Base-by-base conservation (phyloP, 1,140 invertebrate species). In the Solenopsis invicta region DNA sequence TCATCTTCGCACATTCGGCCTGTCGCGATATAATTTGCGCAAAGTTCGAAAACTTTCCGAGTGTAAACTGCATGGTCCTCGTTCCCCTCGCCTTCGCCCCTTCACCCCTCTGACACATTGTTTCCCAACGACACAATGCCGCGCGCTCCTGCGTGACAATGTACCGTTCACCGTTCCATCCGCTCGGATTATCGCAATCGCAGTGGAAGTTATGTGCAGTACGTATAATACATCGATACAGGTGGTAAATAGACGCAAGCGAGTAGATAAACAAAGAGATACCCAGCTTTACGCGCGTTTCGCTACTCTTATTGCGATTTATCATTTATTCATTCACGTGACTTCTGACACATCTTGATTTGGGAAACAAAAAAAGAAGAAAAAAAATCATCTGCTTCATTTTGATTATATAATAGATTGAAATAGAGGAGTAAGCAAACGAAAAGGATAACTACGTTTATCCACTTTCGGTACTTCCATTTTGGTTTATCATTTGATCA, bases 31-130 rank as follows among this genome's bases (percentile, higher is more conserved):
- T 81, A 88, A 88, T 89, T 88, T 86, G 81, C 62, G 69, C 69
- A 34, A 86, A 89, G 88, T 89, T 81, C 69, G 87, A 87, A 89
- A 89, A 89, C 84, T 81, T 81, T 89, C 69, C 5, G 71, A 74
- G 48, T 89, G 86, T 85, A 89, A 89, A 89, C 88, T 89, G 87
- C 34, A 62, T 54, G 24, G 9, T 67, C 52, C 61, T 59, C 64
- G 21, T 59, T 61, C 41, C 16, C 5, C 41, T 8, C 41, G 2
- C 41, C 5, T 41, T 41, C 41, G 8, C 41, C 41, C 8, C 41
- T 2, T 4, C 41, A 4, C 8, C 41, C 4, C 41, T 41, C 41
- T 41, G 21, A 64, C 82, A 64, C 82, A 61, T 86, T 89, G 88
- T 89, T 88, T 45, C 29, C 16, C 61, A 45, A 62, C 67, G 85